Conservation (phyloP, 2,888 invertebrate species). For the Lasioglossum pauxillum region DNA sequence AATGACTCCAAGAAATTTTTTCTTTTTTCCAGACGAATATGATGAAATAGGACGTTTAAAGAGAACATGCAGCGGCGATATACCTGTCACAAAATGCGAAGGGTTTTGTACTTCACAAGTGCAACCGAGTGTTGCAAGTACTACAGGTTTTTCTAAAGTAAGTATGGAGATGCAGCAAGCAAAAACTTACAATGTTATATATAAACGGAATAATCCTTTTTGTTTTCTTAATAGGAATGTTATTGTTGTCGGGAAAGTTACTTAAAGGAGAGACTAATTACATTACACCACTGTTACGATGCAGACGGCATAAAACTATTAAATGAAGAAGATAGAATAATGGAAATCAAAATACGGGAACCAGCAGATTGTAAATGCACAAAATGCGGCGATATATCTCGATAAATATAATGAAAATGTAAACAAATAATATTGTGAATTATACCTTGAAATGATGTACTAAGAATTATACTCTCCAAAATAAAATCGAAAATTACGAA, state of each 20-base stretch:
- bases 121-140: conserved; percentile 94
- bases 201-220: conserved; percentile 16
- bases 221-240: conserved; percentile 89
- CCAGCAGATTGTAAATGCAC: conserved; percentile 96
- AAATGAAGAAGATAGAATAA: conserved; percentile 88
- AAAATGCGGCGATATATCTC: conserved; percentile 95
- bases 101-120: conserved; percentile 96
- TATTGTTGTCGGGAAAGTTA: conserved; percentile 96
- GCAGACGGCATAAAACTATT: conserved; percentile 93
- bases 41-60: conserved; percentile 93
- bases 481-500: conserved; percentile 34
- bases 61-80: conserved; percentile 95
- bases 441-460: conserved; percentile 33
- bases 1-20: not conserved
- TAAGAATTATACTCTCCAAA: conserved; percentile 36
- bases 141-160: conserved; percentile 95
- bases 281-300: conserved; percentile 94
- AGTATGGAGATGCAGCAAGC: not conserved
- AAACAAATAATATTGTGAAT: conserved; percentile 17
- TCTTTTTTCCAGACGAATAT: conserved; percentile 90
- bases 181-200: not conserved
- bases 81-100: conserved; percentile 96
- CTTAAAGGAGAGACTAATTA: conserved; percentile 91
- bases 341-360: conserved; percentile 94
- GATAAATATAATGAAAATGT: conserved; percentile 66